A percentile compares a stretch with the other conserved stretches of the same genome.
phyloP scores from a whole-genome alignment of 2,797 vertebrate species.

The Crocidura indochinensis region DNA sequence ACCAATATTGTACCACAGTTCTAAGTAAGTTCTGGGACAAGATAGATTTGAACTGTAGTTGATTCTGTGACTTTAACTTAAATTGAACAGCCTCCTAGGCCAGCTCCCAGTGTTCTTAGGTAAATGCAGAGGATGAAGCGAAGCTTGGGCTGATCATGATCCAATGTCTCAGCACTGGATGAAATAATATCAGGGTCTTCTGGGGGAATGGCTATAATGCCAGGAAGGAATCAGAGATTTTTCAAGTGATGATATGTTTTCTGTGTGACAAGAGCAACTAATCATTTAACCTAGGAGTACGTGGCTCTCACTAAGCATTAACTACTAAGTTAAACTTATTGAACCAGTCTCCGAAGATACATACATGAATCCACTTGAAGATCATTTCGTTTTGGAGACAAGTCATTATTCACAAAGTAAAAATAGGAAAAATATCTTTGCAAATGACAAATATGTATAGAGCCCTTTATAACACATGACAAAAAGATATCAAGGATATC shows the following conservation, averaged over 20 bases:
- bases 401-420: slow-evolving; percentile 32
- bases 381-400: background rate
- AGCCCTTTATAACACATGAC: background rate
- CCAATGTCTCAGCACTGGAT: too few species aligned
- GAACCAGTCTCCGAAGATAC: background rate
- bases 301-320: background rate
- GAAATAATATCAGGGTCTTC: background rate
- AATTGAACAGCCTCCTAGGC: background rate
- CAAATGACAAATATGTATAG: slow-evolving; percentile 51
- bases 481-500: background rate
- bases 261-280: background rate
- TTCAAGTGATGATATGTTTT: background rate
- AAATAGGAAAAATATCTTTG: slow-evolving; percentile 21
- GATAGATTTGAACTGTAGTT: background rate
- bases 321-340: background rate
- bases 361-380: background rate
- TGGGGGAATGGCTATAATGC: background rate
- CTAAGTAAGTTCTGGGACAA: background rate
- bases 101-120: background rate
- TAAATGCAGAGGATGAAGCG: background rate
- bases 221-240: background rate
- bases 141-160: background rate
- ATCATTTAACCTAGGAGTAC: background rate
- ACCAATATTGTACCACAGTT: background rate
- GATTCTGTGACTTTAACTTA: background rate